Percentiles rank a stretch among this genome's conserved stretches.
Conservation (phyloP, 53 echinoderm and acorn worm species). For the Holothuria leucospilota region DNA sequence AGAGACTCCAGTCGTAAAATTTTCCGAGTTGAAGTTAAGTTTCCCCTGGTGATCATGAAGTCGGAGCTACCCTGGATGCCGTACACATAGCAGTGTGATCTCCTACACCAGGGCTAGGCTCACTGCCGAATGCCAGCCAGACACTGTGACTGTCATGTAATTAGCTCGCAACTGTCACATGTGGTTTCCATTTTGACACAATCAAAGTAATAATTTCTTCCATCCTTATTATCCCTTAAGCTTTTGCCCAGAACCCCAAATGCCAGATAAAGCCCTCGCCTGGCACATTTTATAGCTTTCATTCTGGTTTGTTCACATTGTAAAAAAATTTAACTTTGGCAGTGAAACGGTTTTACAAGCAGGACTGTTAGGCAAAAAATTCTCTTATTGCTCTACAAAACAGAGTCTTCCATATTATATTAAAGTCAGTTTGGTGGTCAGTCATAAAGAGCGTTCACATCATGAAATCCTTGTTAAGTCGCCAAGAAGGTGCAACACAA, state of each 20-base stretch:
- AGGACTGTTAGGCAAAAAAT: slow-evolving; percentile 43
- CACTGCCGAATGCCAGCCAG: slow-evolving; percentile 39
- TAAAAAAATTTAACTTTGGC: slow-evolving; percentile 53
- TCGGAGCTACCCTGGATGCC: slow-evolving; percentile 25
- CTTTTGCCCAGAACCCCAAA: slow-evolving; percentile 53
- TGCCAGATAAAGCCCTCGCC: slow-evolving; percentile 45
- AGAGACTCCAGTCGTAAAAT: slow-evolving; percentile 24
- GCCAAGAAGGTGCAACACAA: slow-evolving; percentile 42
- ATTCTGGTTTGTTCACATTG: slow-evolving; percentile 51
- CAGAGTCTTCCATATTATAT: slow-evolving; percentile 29
- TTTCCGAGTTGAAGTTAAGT: slow-evolving; percentile 39
- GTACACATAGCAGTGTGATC: no score
- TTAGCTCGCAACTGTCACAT: slow-evolving; percentile 54
- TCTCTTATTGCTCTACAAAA: slow-evolving; percentile 24
- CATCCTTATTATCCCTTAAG: slow-evolving; percentile 48
- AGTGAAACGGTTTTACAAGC: slow-evolving; percentile 46
- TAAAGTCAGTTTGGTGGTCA: slow-evolving; percentile 47
- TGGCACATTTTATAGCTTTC: slow-evolving; percentile 44
- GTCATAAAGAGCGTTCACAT: slow-evolving; percentile 28
- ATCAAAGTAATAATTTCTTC: slow-evolving; percentile 49
- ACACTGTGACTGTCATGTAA: slow-evolving; percentile 44
- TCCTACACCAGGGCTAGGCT: slow-evolving; percentile 16
- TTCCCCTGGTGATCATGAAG: slow-evolving; percentile 41
- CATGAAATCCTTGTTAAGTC: slow-evolving; percentile 54
- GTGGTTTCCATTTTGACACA: slow-evolving; percentile 53